Percentiles rank a stretch among this genome's conserved stretches.
These are phyloP conservation scores for Pelodytes ibericus DNA, from an alignment of 2,797 vertebrate genomes.

Conservation along the genomic window DNA sequence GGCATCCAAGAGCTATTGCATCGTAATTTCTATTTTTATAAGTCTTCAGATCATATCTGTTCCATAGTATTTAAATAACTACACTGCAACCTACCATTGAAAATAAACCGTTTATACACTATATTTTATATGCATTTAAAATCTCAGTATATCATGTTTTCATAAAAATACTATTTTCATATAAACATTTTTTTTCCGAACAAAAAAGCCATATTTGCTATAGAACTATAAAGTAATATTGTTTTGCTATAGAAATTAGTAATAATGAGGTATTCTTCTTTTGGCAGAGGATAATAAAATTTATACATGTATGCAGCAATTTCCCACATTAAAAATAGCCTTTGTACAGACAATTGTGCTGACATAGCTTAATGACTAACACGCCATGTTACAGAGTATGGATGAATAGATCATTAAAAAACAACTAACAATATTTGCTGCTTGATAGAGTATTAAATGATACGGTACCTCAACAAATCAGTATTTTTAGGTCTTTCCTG, in stretches of 20 bases:
- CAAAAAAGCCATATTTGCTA: neutral
- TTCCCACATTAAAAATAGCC: neutral
- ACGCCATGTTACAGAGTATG: neutral
- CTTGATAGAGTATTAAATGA: neutral
- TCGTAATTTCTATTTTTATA: neutral
- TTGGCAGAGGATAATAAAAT: neutral
- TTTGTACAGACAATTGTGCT: neutral
- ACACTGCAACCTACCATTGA: neutral
- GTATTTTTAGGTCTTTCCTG: constrained; percentile 22
- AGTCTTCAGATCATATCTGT: neutral
- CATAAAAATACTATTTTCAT: neutral
- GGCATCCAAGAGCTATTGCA: neutral
- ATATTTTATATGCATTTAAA: neutral
- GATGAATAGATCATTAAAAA: neutral
- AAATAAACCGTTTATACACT: neutral
- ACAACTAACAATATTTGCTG: neutral
- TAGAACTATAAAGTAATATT: neutral
- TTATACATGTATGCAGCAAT: neutral
- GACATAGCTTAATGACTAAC: neutral
- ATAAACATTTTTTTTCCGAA: neutral
- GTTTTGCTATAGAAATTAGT: neutral
- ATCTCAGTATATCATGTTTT: neutral
- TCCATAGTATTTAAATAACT: neutral
- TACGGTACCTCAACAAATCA: neutral
- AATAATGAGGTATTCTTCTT: neutral